Percentiles rank a stretch among this genome's conserved stretches.
These are phyloP conservation scores for Chloroclysta siterata DNA, from an alignment of 2,888 invertebrate species.

Conservation along the genomic window DNA sequence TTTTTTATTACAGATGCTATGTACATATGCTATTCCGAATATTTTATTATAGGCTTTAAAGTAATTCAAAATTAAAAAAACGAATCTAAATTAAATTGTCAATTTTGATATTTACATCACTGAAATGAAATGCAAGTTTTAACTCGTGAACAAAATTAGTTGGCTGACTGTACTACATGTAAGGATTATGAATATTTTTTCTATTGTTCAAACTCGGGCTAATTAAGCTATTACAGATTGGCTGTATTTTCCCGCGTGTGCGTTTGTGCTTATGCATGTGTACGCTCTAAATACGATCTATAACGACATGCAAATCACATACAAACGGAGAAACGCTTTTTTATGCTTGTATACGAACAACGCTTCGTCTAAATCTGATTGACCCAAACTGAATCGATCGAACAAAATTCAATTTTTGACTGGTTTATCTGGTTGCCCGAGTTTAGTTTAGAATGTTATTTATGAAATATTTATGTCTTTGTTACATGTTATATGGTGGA, in stretches of 20 bases:
- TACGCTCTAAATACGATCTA: too few species aligned
- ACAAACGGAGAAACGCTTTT: too few species aligned
- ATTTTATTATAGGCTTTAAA: not conserved
- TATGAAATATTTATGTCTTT: conserved; percentile 33
- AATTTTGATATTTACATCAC: not conserved
- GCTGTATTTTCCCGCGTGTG: too few species aligned
- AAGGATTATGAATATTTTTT: not conserved
- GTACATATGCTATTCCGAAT: not conserved
- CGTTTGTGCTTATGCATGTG: too few species aligned
- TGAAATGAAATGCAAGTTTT: not conserved
- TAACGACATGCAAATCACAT: too few species aligned
- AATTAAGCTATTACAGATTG: not conserved
- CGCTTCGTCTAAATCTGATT: too few species aligned
- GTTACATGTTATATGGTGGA: conserved; percentile 68
- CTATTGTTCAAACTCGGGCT: not conserved
- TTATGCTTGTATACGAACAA: too few species aligned
- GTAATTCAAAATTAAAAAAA: not conserved
- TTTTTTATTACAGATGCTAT: not conserved
- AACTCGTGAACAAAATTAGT: not conserved
- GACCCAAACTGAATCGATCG: too few species aligned
- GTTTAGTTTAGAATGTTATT: conserved; percentile 9
- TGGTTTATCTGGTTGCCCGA: not conserved
- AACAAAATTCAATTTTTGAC: not conserved
- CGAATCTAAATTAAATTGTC: not conserved
- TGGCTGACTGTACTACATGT: not conserved